Evolutionary conservation across 2,888 invertebrate genomes (phyloP).

Genomic region (Pheosia gnoma): DNA sequence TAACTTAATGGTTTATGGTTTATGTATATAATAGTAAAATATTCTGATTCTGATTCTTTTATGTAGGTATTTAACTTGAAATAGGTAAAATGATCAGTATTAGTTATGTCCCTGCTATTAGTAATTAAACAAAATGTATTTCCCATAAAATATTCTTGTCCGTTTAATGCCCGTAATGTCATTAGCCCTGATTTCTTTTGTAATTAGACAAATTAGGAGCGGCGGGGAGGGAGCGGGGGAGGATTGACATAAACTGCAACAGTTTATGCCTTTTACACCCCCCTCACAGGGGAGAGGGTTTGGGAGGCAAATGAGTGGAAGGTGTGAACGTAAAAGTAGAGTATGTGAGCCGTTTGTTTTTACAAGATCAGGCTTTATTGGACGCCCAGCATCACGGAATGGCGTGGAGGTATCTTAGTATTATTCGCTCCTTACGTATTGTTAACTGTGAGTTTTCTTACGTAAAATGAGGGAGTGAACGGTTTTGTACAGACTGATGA

Average conservation of each 20-base stretch:
- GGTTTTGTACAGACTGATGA: too few relatives aligned
- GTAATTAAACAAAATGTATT: not conserved
- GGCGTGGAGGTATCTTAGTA: not conserved
- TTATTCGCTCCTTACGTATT: not conserved
- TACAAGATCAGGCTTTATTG: conserved; percentile 48
- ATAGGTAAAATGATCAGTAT: too few relatives aligned
- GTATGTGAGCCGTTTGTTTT: conserved; percentile 51
- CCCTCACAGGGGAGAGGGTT: conserved; percentile 9
- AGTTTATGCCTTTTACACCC: conserved; percentile 37
- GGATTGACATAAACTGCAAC: conserved; percentile 44
- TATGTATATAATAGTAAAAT: too few relatives aligned
- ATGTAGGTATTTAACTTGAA: too few relatives aligned
- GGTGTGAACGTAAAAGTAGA: conserved; percentile 37
- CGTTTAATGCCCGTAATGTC: conserved; percentile 8
- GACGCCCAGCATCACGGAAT: conserved; percentile 38
- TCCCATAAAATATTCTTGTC: not conserved
- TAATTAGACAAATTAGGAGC: conserved; percentile 45
- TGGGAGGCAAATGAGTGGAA: conserved; percentile 33
- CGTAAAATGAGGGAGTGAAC: too few relatives aligned
- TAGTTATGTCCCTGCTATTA: too few relatives aligned
- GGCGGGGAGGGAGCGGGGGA: conserved; percentile 15
- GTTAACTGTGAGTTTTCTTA: too few relatives aligned
- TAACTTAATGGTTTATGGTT: too few relatives aligned
- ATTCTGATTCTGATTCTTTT: too few relatives aligned
- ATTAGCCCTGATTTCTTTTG: conserved; percentile 31